Evolutionary conservation across 1,140 invertebrate species (phyloP).

Genomic region (Macrobrachium nipponense): DNA sequence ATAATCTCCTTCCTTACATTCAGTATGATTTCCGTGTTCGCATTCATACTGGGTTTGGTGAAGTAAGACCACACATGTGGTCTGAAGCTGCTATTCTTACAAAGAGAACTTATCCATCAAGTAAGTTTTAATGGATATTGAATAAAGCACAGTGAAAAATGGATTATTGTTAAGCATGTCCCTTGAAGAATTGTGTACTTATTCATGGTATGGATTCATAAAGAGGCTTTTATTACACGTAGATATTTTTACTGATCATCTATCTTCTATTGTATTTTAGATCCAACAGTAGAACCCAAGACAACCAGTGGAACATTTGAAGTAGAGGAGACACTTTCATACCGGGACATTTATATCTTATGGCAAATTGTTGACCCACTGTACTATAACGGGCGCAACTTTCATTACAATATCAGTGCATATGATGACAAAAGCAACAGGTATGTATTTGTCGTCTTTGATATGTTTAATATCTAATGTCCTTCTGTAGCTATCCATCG

Average conservation of each 20-base stretch:
- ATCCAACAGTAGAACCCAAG: constrained; percentile 3
- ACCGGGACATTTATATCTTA: constrained; percentile 30
- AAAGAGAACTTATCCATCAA: constrained; percentile 11
- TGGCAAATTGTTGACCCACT: constrained; percentile 38
- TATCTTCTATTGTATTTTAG: not conserved
- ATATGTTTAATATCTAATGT: not conserved
- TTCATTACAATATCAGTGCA: constrained; percentile 12
- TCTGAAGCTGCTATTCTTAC: constrained; percentile 15
- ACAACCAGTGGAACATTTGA: constrained; percentile 41
- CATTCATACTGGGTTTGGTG: constrained; percentile 36
- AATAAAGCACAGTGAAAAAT: too few species aligned
- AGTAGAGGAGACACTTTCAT: constrained; percentile 13
- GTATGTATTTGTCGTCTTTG: not conserved
- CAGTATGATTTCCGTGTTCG: constrained; percentile 40
- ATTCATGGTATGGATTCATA: too few species aligned
- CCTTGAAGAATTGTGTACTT: too few species aligned
- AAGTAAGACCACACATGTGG: constrained; percentile 23
- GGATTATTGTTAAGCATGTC: too few species aligned
- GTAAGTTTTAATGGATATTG: constrained; percentile 10
- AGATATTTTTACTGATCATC: not conserved
- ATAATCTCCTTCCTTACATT: constrained; percentile 11
- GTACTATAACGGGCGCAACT: constrained; percentile 18
- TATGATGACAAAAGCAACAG: constrained; percentile 8
- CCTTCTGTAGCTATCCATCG: not conserved
- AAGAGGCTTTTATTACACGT: too few species aligned